Evolutionary conservation across 1,140 invertebrate species (phyloP).

Genomic region (Lepidurus apus): DNA sequence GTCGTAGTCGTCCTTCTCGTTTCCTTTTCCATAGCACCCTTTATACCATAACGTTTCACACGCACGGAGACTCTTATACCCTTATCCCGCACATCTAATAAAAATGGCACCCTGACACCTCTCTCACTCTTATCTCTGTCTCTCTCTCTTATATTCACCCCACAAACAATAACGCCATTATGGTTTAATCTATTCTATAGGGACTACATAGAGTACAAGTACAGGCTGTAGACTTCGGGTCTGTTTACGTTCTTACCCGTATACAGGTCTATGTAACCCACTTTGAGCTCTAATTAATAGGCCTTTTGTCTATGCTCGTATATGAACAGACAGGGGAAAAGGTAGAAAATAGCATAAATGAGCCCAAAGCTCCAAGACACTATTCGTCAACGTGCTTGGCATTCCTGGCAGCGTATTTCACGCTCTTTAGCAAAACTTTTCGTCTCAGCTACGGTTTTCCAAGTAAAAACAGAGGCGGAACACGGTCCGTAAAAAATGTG

Average conservation of each 20-base stretch:
- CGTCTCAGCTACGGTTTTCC: neutral
- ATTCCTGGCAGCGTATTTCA: neutral
- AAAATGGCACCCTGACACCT: constrained; percentile 11
- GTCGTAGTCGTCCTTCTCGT: neutral
- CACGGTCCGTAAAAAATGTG: neutral
- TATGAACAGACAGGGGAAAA: neutral
- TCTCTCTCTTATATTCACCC: neutral
- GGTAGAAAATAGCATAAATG: neutral
- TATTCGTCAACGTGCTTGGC: neutral
- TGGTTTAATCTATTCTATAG: neutral
- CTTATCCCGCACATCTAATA: neutral
- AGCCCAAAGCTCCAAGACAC: neutral
- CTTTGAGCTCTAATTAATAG: neutral
- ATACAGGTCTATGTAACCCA: neutral
- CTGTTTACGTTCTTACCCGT: neutral
- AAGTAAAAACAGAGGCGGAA: neutral
- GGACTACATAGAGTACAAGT: neutral
- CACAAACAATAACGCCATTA: constrained; percentile 7
- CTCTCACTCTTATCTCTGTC: neutral
- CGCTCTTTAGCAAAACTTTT: neutral
- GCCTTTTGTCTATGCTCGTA: too few species aligned
- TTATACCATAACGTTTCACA: constrained; percentile 4
- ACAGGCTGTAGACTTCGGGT: neutral
- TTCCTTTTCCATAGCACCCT: neutral
- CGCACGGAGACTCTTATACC: neutral